Conservation (phyloP, 2,888 invertebrate species). For the Dasysyrphus tricinctus region DNA sequence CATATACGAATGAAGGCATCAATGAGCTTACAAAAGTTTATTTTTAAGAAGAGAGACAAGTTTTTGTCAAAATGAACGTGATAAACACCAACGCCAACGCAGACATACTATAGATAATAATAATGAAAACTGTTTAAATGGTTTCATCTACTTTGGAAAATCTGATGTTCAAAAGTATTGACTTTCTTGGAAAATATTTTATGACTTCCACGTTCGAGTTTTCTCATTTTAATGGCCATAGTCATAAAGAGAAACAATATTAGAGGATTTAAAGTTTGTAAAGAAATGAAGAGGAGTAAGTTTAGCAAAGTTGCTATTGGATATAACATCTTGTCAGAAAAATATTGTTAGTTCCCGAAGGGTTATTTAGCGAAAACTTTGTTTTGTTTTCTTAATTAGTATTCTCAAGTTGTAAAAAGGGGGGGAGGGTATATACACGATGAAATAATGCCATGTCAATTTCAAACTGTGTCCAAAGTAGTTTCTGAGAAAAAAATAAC, state of each 20-base stretch:
- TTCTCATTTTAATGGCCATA: slow-evolving; percentile 17
- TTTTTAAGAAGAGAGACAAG: background rate
- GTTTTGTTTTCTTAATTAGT: background rate
- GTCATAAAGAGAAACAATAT: slow-evolving; percentile 7
- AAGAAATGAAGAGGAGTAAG: background rate
- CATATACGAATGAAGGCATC: background rate
- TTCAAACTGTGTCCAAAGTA: background rate
- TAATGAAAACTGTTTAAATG: slow-evolving; percentile 6
- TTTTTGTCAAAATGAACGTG: background rate
- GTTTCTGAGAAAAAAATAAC: background rate
- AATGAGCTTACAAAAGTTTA: background rate
- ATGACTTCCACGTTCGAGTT: slow-evolving; percentile 25
- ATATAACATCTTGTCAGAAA: background rate
- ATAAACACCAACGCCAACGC: background rate
- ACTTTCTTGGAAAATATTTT: background rate
- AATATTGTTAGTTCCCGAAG: background rate
- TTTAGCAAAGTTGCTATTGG: background rate
- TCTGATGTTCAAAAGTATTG: background rate
- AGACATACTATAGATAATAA: no score
- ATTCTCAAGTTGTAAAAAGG: background rate
- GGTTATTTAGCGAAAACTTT: background rate
- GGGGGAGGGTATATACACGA: no score
- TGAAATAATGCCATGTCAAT: background rate
- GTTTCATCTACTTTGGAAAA: background rate
- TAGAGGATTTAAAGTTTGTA: background rate